Conservation (phyloP, 2,797 vertebrate genomes). For the Pantherophis vulpinus region DNA sequence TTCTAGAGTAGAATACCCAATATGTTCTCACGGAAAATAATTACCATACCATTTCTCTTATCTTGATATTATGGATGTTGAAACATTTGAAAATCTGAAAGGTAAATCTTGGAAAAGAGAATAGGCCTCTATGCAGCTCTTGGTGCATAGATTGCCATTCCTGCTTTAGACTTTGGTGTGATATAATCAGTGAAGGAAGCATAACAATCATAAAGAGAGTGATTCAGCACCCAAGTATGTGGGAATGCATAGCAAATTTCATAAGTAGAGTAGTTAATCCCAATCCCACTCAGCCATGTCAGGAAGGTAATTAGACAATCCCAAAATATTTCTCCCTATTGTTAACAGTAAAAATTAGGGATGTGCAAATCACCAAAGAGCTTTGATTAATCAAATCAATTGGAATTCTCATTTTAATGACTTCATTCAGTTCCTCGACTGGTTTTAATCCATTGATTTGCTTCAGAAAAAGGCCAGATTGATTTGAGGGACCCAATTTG, state of each 20-base stretch:
- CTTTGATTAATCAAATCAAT: background rate
- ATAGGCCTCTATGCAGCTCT: background rate
- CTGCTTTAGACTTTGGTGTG: background rate
- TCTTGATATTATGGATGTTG: background rate
- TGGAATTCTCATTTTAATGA: background rate
- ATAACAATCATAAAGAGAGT: background rate
- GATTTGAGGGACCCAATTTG: background rate
- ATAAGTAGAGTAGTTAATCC: background rate
- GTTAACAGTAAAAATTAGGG: background rate
- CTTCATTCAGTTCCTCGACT: background rate
- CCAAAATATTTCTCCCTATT: background rate
- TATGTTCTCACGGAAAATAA: background rate
- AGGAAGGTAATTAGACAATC: background rate
- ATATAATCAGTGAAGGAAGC: background rate
- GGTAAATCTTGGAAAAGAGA: background rate
- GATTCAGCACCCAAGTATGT: background rate
- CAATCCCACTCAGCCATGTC: background rate
- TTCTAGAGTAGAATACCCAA: background rate
- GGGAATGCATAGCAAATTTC: background rate
- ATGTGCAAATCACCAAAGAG: background rate
- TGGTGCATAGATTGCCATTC: background rate
- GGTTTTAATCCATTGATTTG: background rate
- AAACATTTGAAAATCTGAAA: background rate
- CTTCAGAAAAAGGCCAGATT: background rate
- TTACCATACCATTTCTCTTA: background rate